phyloP scores from a whole-genome alignment of 2,797 vertebrate species.

The Limosa lapponica region DNA sequence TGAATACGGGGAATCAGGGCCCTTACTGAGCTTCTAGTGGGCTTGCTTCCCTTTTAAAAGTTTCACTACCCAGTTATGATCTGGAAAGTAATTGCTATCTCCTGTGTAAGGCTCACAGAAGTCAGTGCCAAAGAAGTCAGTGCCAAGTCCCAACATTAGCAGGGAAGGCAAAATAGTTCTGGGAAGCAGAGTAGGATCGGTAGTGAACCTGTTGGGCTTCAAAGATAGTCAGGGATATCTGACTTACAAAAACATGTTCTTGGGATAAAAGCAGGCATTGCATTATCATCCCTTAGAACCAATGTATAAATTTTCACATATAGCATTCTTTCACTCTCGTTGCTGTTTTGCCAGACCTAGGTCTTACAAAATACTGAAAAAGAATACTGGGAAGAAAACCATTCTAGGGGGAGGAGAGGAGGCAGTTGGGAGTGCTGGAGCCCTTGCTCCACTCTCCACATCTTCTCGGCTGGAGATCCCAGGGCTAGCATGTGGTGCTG shows the following conservation, averaged over 20 bases:
- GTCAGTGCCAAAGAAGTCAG: neutral
- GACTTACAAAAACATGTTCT: neutral
- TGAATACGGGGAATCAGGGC: neutral
- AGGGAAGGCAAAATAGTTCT: neutral
- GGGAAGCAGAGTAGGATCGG: neutral
- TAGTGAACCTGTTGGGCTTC: neutral
- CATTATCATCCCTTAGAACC: neutral
- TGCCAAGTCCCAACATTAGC: neutral
- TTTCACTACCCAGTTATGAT: neutral
- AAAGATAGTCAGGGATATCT: neutral
- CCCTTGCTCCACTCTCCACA: neutral
- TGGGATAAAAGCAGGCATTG: neutral
- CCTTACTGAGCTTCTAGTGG: neutral
- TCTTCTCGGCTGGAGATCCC: neutral
- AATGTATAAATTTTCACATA: neutral
- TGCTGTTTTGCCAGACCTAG: neutral
- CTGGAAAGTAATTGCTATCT: neutral
- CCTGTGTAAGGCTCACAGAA: neutral
- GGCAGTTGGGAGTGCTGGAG: neutral
- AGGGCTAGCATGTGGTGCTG: neutral
- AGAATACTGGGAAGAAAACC: neutral
- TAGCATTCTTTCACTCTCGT: neutral
- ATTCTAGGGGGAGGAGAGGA: neutral
- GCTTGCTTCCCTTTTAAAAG: neutral
- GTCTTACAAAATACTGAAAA: neutral